phyloP scores from a whole-genome alignment of 92 coral and sea anemone genomes.

The Paragorgia papillata region DNA sequence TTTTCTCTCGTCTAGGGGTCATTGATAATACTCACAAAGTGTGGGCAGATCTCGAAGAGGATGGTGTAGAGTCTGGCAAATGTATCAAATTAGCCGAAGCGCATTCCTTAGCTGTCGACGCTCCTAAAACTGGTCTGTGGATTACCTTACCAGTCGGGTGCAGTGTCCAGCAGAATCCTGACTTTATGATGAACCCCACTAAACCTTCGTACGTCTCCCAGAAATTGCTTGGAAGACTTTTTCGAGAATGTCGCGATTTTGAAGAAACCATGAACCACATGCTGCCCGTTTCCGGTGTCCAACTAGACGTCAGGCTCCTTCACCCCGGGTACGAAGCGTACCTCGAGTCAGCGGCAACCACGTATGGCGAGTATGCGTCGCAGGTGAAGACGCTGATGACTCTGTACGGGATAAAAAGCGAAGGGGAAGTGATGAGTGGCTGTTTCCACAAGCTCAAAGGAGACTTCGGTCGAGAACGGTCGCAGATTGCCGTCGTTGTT shows the following conservation, averaged over 20 bases:
- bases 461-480: conserved; percentile 83
- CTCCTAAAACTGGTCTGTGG: conserved; percentile 95
- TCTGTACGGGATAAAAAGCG: conserved; percentile 83
- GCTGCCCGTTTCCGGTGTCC: conserved; percentile 50
- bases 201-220: conserved; percentile 86
- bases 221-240: conserved; percentile 83
- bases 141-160: conserved; percentile 53
- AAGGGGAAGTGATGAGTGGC: conserved; percentile 84
- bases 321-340: conserved; percentile 71
- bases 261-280: conserved; percentile 72
- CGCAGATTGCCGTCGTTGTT: conserved; percentile 85
- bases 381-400: conserved; percentile 69
- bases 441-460: conserved; percentile 83
- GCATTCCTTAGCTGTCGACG: conserved; percentile 91
- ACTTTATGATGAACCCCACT: conserved; percentile 93
- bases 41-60: conserved; percentile 69
- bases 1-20: conserved; percentile 59
- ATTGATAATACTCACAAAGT: conserved; percentile 98
- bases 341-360: conserved; percentile 65
- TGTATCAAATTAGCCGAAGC: conserved; percentile 81
- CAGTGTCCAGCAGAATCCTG: conserved; percentile 65
- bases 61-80: conserved; percentile 73
- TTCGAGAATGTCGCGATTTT: conserved; percentile 88
- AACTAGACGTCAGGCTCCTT: conserved; percentile 56
- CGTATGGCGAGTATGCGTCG: conserved; percentile 75